phyloP scores from a whole-genome alignment of 2,797 vertebrate species.

The Aldrovandia affinis region DNA sequence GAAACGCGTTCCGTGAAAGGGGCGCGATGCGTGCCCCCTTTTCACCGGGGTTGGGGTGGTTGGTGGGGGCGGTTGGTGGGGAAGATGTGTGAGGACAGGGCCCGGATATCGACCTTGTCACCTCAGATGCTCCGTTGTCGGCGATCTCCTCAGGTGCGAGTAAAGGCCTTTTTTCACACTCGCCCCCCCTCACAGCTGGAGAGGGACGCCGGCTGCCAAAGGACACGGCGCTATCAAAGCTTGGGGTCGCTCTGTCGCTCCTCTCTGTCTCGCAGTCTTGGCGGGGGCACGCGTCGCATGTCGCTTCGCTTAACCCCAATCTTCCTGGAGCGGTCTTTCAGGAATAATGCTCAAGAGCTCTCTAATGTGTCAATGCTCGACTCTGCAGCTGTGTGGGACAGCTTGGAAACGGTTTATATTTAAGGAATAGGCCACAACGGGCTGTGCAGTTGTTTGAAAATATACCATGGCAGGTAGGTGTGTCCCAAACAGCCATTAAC shows the following conservation, averaged over 20 bases:
- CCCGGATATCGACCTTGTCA: neutral
- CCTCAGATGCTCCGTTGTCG: neutral
- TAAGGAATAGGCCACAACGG: no score
- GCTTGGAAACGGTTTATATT: no score
- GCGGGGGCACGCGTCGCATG: neutral
- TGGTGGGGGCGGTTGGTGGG: neutral
- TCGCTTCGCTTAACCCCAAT: neutral
- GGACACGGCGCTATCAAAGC: constrained; percentile 49
- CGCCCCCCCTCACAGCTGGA: constrained; percentile 56
- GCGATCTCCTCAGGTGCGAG: neutral
- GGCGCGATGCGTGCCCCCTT: neutral
- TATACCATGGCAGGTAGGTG: no score
- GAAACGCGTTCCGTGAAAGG: no score
- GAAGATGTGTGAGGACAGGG: neutral
- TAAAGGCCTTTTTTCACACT: constrained; percentile 42
- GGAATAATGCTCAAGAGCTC: no score
- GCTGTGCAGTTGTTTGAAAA: no score
- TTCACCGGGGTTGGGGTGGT: neutral
- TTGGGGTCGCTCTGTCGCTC: constrained; percentile 27
- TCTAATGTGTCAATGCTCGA: no score
- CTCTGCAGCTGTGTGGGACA: no score
- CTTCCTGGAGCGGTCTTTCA: neutral
- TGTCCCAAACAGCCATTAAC: no score
- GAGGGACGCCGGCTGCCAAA: neutral
- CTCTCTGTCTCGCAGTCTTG: constrained; percentile 33